Evolutionary conservation across 2,888 invertebrate genomes (phyloP).

Genomic region (Luperina nickerlii): DNA sequence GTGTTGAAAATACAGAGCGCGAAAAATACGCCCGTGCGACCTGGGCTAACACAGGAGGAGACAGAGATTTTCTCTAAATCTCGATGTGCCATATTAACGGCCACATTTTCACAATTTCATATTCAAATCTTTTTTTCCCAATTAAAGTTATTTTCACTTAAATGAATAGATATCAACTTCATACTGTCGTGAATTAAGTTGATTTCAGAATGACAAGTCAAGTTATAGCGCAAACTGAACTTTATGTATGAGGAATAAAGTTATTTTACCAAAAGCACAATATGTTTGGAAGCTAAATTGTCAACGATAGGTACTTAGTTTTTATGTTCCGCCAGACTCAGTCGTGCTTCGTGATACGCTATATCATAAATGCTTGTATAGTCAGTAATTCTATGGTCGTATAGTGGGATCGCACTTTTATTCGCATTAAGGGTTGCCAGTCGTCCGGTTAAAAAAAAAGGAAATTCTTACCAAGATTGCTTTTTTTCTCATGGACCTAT

Average conservation of each 20-base stretch:
- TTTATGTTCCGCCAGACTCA: neutral
- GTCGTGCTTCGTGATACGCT: constrained; percentile 6
- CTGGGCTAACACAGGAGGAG: no score
- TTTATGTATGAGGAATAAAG: neutral
- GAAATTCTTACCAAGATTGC: no score
- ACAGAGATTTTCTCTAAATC: neutral
- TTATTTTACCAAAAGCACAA: neutral
- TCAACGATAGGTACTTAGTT: neutral
- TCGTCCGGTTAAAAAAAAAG: no score
- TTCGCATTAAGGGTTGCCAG: constrained; percentile 23
- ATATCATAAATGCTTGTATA: constrained; percentile 25
- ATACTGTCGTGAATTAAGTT: no score
- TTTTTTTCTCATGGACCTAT: no score
- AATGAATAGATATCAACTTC: neutral
- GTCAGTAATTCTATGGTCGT: constrained; percentile 13
- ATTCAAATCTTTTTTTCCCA: neutral
- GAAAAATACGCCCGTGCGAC: neutral
- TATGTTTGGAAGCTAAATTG: neutral
- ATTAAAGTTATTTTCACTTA: neutral
- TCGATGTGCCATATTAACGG: neutral
- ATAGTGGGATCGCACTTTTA: constrained; percentile 32
- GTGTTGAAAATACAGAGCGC: no score
- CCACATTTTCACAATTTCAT: neutral
- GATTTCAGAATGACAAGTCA: no score
- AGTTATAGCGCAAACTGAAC: neutral